Percentiles rank a stretch among this genome's conserved stretches.
phyloP scores from a whole-genome alignment of 2,797 vertebrate genomes.

The Fratercula arctica region DNA sequence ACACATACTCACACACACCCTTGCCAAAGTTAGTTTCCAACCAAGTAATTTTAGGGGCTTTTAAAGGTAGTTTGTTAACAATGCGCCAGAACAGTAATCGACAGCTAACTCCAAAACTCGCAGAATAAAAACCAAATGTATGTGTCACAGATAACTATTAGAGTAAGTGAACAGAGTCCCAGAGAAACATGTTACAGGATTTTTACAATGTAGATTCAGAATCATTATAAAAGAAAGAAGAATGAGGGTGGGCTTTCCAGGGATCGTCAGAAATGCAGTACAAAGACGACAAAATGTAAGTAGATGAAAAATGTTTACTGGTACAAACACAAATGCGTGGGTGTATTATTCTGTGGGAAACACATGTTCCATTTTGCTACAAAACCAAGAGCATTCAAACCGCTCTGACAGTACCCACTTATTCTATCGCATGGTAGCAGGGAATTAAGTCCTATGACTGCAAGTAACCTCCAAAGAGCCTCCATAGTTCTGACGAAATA shows the following conservation, averaged over 20 bases:
- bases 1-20: fast-evolving
- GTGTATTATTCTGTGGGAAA: constrained; percentile 34
- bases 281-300: constrained; percentile 6
- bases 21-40: neutral
- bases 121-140: neutral
- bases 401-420: neutral
- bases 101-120: neutral
- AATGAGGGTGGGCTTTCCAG: neutral
- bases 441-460: neutral
- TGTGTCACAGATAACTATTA: neutral
- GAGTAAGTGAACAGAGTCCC: neutral
- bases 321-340: neutral
- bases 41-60: neutral
- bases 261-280: neutral
- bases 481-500: neutral
- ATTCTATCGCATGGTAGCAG: neutral
- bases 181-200: neutral
- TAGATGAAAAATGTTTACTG: constrained; percentile 27
- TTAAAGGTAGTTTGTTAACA: neutral
- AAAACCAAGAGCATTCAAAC: constrained; percentile 15
- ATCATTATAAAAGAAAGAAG: neutral
- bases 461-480: neutral
- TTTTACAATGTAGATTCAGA: neutral
- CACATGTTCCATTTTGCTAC: constrained; percentile 2
- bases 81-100: neutral